Base-by-base conservation (phyloP, 2,888 invertebrate species). In the Itoplectis maculator region DNA sequence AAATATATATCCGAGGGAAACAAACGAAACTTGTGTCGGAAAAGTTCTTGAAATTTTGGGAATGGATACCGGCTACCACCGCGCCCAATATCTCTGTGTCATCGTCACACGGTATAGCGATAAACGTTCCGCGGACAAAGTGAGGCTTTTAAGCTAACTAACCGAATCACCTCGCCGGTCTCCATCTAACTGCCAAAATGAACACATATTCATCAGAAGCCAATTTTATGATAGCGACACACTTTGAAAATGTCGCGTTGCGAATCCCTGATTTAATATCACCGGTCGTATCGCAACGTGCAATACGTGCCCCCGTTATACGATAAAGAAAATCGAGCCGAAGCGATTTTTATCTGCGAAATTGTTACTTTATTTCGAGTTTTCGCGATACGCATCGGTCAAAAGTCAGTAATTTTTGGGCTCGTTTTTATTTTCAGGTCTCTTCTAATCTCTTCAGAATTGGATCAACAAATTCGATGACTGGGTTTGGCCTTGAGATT, bases 101-200 rank as follows among this genome's bases (percentile, higher is more conserved):
- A 61, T 37, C 18, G 37, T 40, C 15, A 61, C 61, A 9, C 37
- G 18, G 61, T 40, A 18, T 9, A 6, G 15, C 37, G 37, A 61
- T 18, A 15, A 61, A 40, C 23, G 15, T 40, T n/a, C 37, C 37
- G 15, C 37, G n/a, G 61, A 61, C 37, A 61, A 40, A 61, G 61
- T 40, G 37, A 37, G 61, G 61, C 61, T 61, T 61, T 61, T 23
- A 61, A 4, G 35, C 59, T n/a, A 37, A 15, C 15, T 61, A 61
- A 61, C 18, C 15, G 61, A 61, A 37, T 61, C 61, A 61, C 3
- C 37, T 61, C 35, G 18, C 61, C 37, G n/a, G 37, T 37, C 40
- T 40, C 37, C 15, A 18, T n/a, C 35, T 5, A 35, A 59, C 37
- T 59, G n/a, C 35, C 5, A 15, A 35, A 59, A 37, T 59, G 13